phyloP scores from a whole-genome alignment of 2,888 invertebrate species.

The Drosophila leonis region DNA sequence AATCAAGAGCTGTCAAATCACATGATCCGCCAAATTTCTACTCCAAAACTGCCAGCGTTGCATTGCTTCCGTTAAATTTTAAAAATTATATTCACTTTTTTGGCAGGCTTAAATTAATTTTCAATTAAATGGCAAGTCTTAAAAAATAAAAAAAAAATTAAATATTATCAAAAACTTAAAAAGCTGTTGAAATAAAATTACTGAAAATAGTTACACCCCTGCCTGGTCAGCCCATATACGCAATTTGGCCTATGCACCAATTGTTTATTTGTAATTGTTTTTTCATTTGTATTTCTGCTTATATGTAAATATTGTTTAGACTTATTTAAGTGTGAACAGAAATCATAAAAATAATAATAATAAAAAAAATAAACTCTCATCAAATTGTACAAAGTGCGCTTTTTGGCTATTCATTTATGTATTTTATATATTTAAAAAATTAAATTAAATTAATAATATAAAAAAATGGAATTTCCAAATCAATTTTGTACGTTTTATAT shows the following conservation, averaged over 20 bases:
- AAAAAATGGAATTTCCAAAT: conserved; percentile 30
- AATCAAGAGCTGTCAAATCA: no score
- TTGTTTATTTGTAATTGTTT: conserved; percentile 26
- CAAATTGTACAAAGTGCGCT: conserved; percentile 78
- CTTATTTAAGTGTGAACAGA: conserved; percentile 48
- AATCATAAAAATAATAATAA: conserved; percentile 46
- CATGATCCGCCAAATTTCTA: no score
- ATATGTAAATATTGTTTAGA: conserved; percentile 22
- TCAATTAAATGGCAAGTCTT: neutral
- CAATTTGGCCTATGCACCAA: conserved; percentile 36
- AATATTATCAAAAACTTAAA: neutral
- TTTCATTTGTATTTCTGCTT: conserved; percentile 20
- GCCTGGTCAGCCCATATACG: neutral
- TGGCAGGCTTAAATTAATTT: neutral
- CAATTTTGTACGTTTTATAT: conserved; percentile 25
- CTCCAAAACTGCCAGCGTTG: no score
- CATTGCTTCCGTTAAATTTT: neutral
- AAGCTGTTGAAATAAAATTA: accelerated
- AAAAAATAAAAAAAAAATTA: neutral
- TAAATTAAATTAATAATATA: conserved; percentile 29
- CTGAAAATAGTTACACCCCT: neutral
- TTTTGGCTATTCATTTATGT: conserved; percentile 36
- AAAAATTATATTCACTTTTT: neutral
- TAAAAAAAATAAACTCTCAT: no score
- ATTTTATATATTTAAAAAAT: conserved; percentile 51